Evolutionary conservation across 2,113 vertebrate genomes (phyloP).

Genomic region (Peucedramus taeniatus): DNA sequence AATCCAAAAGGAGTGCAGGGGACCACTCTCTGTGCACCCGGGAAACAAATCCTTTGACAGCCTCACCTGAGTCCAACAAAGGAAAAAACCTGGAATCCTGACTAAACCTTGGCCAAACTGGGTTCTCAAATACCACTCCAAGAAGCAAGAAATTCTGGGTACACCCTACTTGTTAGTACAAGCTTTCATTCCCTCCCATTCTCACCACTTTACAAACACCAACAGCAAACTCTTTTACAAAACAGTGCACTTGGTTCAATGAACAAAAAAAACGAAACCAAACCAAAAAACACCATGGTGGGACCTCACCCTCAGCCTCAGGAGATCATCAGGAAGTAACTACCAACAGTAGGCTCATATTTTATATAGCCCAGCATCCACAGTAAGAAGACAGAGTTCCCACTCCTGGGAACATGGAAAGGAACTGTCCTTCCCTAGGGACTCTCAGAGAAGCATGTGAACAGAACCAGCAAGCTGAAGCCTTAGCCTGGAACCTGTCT

Average conservation of each 20-base stretch:
- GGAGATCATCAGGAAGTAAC: neutral
- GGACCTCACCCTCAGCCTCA: neutral
- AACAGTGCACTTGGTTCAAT: neutral
- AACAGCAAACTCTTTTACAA: neutral
- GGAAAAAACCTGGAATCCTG: neutral
- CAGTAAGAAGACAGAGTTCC: neutral
- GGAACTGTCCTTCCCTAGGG: neutral
- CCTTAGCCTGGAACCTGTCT: neutral
- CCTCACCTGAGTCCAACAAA: neutral
- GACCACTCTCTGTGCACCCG: fast-evolving
- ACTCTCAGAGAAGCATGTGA: neutral
- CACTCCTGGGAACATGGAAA: neutral
- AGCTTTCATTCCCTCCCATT: neutral
- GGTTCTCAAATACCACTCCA: neutral
- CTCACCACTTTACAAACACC: neutral
- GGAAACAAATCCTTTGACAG: neutral
- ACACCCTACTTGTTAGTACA: neutral
- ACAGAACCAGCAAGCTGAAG: neutral
- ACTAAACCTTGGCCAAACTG: neutral
- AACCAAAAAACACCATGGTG: neutral
- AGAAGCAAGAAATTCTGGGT: neutral
- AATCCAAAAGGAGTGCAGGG: neutral
- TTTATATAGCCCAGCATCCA: neutral
- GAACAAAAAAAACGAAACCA: neutral
- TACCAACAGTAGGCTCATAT: neutral